Evolutionary conservation across 30 jellyfish, hydroid and myxozoan genomes (phyloP).

Genomic region (Mastigias papua): DNA sequence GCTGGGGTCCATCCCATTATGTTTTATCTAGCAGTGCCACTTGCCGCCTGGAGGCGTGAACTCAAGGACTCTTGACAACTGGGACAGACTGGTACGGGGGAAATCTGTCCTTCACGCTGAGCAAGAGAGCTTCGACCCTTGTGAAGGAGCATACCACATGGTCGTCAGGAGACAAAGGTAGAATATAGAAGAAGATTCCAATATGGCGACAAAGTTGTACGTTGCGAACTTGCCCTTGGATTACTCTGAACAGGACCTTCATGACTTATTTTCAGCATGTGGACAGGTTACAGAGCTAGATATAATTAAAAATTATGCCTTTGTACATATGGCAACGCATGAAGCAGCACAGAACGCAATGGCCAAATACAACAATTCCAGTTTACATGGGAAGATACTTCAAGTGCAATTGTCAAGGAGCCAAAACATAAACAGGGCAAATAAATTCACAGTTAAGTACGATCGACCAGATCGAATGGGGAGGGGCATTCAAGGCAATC

Average conservation of each 20-base stretch:
- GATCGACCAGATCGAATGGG: constrained; percentile 57
- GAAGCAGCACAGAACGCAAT: constrained; percentile 89
- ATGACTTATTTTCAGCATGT: constrained; percentile 64
- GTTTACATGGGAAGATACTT: constrained; percentile 56
- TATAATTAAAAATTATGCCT: constrained; percentile 86
- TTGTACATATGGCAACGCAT: constrained; percentile 79
- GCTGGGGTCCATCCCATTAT: too few relatives aligned
- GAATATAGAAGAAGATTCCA: too few relatives aligned
- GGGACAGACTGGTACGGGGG: too few relatives aligned
- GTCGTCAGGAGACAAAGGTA: background rate
- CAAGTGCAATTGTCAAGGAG: constrained; percentile 72
- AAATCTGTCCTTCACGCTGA: too few relatives aligned
- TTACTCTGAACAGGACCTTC: constrained; percentile 63
- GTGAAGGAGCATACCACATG: constrained; percentile 17
- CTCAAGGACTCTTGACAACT: too few relatives aligned
- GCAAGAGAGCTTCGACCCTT: too few relatives aligned
- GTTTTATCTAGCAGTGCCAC: too few relatives aligned
- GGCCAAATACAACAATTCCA: constrained; percentile 63
- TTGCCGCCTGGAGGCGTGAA: too few relatives aligned
- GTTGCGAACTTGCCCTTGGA: constrained; percentile 86
- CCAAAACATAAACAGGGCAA: constrained; percentile 63
- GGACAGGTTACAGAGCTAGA: constrained; percentile 76
- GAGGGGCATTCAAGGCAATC: constrained; percentile 27
- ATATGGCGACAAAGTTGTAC: constrained; percentile 90
- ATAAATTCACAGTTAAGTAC: constrained; percentile 29